A percentile compares a stretch with the other conserved stretches of the same genome.
Evolutionary conservation across 2,113 vertebrate species (phyloP).

Genomic region (Chrysochloris asiatica): DNA sequence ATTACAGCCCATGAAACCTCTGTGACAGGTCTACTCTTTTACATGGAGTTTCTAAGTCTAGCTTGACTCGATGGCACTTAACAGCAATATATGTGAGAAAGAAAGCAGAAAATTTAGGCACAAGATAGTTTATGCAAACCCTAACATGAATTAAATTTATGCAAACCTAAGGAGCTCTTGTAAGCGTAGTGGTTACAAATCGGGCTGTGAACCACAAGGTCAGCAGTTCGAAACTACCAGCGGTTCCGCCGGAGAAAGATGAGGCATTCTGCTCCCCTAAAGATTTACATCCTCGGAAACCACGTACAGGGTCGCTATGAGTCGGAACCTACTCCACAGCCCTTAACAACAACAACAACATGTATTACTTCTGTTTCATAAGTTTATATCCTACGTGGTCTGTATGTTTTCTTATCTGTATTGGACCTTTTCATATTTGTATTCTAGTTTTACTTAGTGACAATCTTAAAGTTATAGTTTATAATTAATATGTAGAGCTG

Average conservation of each 20-base stretch:
- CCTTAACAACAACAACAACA: too few species aligned
- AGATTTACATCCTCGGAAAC: too few species aligned
- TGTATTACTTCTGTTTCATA: constrained; percentile 38
- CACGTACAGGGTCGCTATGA: too few species aligned
- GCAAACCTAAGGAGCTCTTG: too few species aligned
- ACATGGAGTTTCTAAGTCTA: neutral
- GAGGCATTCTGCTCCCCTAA: too few species aligned
- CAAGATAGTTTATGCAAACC: constrained; percentile 48
- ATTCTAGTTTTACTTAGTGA: constrained; percentile 1
- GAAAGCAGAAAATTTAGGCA: constrained; percentile 24
- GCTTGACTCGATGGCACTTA: neutral
- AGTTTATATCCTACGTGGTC: neutral
- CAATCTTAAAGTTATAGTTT: constrained; percentile 50
- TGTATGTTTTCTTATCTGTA: constrained; percentile 31
- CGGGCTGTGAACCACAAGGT: too few species aligned
- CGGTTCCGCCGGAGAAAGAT: too few species aligned
- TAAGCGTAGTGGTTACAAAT: too few species aligned
- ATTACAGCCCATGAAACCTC: neutral
- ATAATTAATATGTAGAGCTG: constrained; percentile 51
- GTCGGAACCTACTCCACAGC: too few species aligned
- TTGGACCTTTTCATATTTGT: constrained; percentile 43
- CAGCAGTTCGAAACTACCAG: too few species aligned
- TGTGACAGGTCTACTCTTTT: neutral
- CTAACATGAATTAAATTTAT: too few species aligned
- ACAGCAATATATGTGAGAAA: neutral